Base-by-base conservation (phyloP, 2,797 vertebrate genomes). In the Macrochelys suwanniensis region DNA sequence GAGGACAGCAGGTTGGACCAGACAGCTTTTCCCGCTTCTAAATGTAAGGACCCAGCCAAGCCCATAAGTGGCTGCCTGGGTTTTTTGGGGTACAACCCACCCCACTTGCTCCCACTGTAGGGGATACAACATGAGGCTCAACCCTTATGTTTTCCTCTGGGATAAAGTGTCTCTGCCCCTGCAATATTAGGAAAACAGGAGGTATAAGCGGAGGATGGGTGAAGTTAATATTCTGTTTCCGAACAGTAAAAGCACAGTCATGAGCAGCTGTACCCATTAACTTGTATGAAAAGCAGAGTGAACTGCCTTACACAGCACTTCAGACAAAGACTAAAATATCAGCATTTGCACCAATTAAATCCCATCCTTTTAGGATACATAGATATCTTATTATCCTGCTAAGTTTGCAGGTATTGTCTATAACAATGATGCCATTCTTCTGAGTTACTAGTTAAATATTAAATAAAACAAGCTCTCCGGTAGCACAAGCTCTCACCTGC, bases 321-420 rank as follows among this genome's bases (percentile, higher is more conserved):
- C 53, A 61, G 76, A 42, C 3, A 68, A 68, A 9, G 42, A 83
- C 31, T 71, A 59, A 74, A 87, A 77, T n/a, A 94, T 45, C 88
- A 82, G 53, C 42, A 2, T 28, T 68, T 19, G 1, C 23, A 42
- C 28, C 85, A 80, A 59, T 5, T 11, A 79, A 91, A 53, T 15
- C 37, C 84, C 9, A 1, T 3, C 45, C 11, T 0, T 1, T 71
- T 50, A 0, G 49, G 7, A 9, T 33, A 68, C 1, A 71, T 0
- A 28, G 25, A 42, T 1, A 2, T 42, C 37, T 51, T 1, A 2
- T 51, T 74, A 2, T 2, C 1, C 2, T 4, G 84, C 81, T 7
- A 50, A 59, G 84, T 1, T 10, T 59, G 68, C 76, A 21, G 5
- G 57, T 16, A 11, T 68, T 4, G 57, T 33, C 82, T 59, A 16